Evolutionary conservation across 2,888 invertebrate genomes (phyloP).

Genomic region (Teleiodes luculella): DNA sequence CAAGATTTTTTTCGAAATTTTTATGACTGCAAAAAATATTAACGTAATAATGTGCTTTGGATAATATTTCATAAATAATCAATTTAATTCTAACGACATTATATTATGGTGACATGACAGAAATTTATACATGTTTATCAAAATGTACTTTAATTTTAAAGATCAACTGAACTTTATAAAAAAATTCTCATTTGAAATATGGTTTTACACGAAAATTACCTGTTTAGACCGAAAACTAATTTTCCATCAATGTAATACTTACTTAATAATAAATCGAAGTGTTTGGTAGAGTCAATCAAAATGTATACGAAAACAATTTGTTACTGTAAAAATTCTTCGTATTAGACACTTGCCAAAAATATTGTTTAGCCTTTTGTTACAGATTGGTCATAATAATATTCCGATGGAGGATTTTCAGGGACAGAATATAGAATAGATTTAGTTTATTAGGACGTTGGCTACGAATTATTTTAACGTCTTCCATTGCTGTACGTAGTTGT

Average conservation of each 20-base stretch:
- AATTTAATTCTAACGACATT: no score
- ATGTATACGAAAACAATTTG: neutral
- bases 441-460: slow-evolving; percentile 68
- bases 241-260: no score
- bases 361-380: neutral
- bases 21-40: neutral
- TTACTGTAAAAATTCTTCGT: neutral
- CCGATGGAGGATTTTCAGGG: neutral
- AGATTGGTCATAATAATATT: slow-evolving; percentile 1
- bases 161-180: no score
- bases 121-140: no score
- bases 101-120: no score
- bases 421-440: slow-evolving; percentile 53
- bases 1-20: slow-evolving; percentile 18
- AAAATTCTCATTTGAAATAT: no score
- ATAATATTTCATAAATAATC: neutral
- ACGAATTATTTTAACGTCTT: slow-evolving; percentile 77
- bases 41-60: neutral
- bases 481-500: slow-evolving; percentile 58
- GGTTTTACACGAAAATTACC: no score
- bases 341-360: neutral
- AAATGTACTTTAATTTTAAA: no score
- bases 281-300: neutral
- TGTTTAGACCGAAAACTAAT: no score
- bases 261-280: neutral